A percentile compares a stretch with the other conserved stretches of the same genome.
Conservation (phyloP, 2,888 invertebrate genomes). For the Patella ulyssiponensis region DNA sequence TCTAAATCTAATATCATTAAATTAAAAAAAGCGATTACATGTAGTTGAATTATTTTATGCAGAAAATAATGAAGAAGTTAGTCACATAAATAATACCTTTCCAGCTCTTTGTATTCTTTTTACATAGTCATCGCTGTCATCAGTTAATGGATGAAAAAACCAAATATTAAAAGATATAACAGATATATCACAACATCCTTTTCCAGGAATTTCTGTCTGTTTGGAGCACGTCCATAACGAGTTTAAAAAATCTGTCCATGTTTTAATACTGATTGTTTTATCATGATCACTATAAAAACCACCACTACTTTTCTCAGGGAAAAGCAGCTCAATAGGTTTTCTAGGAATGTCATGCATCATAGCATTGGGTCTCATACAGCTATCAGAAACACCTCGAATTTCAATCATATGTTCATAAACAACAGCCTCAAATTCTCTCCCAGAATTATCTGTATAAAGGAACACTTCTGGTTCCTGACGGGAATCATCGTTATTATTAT, state of each 20-base stretch:
- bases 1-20: no score
- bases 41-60: no score
- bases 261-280: no score
- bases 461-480: neutral
- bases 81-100: constrained; percentile 35
- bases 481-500: no score
- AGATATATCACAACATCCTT: constrained; percentile 21
- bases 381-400: neutral
- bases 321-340: no score
- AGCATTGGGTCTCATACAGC: neutral
- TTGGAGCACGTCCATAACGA: neutral
- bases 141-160: constrained; percentile 47
- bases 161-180: constrained; percentile 54
- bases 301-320: no score
- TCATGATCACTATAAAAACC: no score
- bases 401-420: neutral
- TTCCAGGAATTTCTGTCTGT: neutral
- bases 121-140: constrained; percentile 36
- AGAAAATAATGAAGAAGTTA: neutral
- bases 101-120: constrained; percentile 40
- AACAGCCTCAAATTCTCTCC: neutral
- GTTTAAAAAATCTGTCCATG: no score
- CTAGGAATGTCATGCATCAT: no score
- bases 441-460: neutral
- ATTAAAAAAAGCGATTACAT: no score